phyloP scores from a whole-genome alignment of 2,888 invertebrate species.

The Caenorhabditis sp. region DNA sequence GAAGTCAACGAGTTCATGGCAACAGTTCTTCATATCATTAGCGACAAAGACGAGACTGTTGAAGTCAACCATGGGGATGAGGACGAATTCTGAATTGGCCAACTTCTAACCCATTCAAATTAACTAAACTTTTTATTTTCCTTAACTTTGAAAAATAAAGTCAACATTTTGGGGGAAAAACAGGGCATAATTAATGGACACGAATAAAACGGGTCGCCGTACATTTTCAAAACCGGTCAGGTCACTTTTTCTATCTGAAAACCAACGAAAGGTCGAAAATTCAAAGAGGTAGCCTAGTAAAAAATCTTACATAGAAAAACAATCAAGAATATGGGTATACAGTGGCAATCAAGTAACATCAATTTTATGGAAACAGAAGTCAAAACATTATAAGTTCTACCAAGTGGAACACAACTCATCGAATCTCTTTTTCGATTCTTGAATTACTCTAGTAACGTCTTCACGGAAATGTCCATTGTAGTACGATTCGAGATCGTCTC shows the following conservation, averaged over 20 bases:
- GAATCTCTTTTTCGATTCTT: slow-evolving; percentile 21
- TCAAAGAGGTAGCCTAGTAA: slow-evolving; percentile 10
- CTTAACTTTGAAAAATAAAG: not conserved
- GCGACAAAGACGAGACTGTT: not conserved
- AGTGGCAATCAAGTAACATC: not conserved
- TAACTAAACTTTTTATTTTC: not conserved
- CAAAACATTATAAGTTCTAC: not conserved
- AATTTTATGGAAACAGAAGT: not conserved
- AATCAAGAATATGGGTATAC: not conserved
- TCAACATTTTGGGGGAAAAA: not conserved
- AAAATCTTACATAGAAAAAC: not conserved
- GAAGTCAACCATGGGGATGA: slow-evolving; percentile 13
- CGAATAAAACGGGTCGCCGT: slow-evolving; percentile 6
- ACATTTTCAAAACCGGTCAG: slow-evolving; percentile 3
- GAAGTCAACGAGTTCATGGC: slow-evolving; percentile 60
- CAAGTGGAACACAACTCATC: slow-evolving; percentile 27
- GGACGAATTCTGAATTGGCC: slow-evolving; percentile 11
- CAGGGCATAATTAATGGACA: not conserved
- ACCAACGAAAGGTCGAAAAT: too few relatives aligned
- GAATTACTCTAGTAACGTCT: slow-evolving; percentile 29
- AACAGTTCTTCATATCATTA: slow-evolving; percentile 9
- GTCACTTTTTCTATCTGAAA: not conserved
- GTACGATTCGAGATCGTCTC: slow-evolving; percentile 11
- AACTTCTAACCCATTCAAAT: not conserved
- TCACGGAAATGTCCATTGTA: slow-evolving; percentile 11